phyloP scores from a whole-genome alignment of 2,113 vertebrate genomes.

The Nansenia antarctica region DNA sequence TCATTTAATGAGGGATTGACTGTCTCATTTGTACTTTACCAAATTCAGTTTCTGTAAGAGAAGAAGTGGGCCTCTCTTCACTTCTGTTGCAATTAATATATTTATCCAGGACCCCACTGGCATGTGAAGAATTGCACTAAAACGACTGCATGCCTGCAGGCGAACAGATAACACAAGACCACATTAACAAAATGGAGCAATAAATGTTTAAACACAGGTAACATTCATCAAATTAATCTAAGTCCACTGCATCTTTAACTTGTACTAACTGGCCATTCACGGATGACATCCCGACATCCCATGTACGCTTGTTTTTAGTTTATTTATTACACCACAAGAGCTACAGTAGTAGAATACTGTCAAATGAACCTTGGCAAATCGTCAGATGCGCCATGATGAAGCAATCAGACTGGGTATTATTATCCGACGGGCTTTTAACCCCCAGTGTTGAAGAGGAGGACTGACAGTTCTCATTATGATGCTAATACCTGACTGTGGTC shows the following conservation, averaged over 20 bases:
- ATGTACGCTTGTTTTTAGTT: neutral
- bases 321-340: too few relatives aligned
- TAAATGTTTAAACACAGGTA: constrained; percentile 44
- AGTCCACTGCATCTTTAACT: neutral
- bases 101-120: constrained; percentile 48
- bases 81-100: constrained; percentile 59
- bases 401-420: constrained; percentile 9
- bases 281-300: too few relatives aligned
- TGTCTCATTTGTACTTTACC: constrained; percentile 36
- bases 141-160: constrained; percentile 49
- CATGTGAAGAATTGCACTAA: constrained; percentile 52
- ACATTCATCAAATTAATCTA: constrained; percentile 23
- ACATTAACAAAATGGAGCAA: constrained; percentile 56
- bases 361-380: neutral
- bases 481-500: neutral
- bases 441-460: neutral
- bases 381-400: constrained; percentile 1
- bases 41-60: constrained; percentile 38
- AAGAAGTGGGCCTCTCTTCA: constrained; percentile 29
- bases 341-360: too few relatives aligned
- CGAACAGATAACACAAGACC: constrained; percentile 59
- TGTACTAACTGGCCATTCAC: too few relatives aligned
- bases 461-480: constrained; percentile 7
- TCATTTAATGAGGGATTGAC: constrained; percentile 26
- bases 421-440: neutral